Conservation (phyloP, 2,113 vertebrate species). For the Brevimyrus niger region DNA sequence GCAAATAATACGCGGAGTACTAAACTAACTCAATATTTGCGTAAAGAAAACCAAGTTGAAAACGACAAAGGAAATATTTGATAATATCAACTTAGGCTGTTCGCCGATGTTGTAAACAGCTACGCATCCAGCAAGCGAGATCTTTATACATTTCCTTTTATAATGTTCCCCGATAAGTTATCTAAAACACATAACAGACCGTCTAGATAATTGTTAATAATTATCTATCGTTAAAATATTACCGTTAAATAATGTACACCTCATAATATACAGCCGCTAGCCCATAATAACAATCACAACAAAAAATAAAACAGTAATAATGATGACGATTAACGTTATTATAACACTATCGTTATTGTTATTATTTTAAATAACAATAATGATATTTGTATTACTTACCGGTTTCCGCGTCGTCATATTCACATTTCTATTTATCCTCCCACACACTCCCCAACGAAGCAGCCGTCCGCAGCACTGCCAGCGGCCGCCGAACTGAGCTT, state of each 20-base stretch:
- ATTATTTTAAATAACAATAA: background rate
- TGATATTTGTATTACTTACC: background rate
- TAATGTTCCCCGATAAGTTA: background rate
- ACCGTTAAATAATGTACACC: background rate
- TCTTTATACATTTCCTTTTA: background rate
- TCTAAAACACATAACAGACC: background rate
- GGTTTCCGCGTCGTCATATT: background rate
- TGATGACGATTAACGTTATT: background rate
- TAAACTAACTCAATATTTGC: background rate
- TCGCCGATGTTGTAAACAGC: background rate
- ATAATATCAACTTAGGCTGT: background rate
- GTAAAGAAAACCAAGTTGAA: background rate
- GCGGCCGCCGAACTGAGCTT: too few relatives aligned
- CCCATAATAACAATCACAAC: background rate
- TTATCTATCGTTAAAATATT: background rate
- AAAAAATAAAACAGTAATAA: background rate
- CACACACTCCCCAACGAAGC: background rate
- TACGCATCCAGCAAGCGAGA: background rate
- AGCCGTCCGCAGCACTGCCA: background rate
- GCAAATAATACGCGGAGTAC: background rate
- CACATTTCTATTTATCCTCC: background rate
- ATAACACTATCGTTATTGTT: background rate
- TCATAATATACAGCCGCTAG: background rate
- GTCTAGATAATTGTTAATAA: background rate
- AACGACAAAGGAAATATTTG: background rate